Conservation (phyloP, 2,113 vertebrate species). For the Calidris pugnax region DNA sequence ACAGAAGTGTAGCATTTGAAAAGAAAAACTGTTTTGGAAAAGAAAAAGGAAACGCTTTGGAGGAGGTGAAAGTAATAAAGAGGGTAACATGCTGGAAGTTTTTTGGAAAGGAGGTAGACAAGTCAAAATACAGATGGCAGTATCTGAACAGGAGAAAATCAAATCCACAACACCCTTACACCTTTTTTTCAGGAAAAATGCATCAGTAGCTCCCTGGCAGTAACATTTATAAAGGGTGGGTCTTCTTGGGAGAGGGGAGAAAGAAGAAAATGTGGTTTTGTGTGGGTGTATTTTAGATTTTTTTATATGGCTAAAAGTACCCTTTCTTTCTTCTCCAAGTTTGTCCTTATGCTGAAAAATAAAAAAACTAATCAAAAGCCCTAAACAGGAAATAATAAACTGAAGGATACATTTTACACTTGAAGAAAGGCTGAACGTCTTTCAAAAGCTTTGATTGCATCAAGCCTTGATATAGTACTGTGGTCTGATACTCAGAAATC, state of each 20-base stretch:
- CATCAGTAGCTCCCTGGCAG: not conserved
- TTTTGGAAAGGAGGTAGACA: not conserved
- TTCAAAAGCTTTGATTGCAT: not conserved
- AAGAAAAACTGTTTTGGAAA: not conserved
- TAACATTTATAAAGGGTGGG: not conserved
- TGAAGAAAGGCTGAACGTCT: not conserved
- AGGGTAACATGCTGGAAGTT: not conserved
- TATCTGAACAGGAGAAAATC: not conserved
- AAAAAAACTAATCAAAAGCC: not conserved
- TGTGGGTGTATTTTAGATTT: not conserved
- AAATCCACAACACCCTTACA: not conserved
- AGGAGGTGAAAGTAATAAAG: not conserved
- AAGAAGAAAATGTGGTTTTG: not conserved
- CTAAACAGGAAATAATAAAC: not conserved
- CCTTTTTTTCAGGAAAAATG: not conserved
- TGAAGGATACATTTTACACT: not conserved
- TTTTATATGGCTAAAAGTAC: not conserved
- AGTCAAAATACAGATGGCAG: not conserved
- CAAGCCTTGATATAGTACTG: not conserved
- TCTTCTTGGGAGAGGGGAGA: not conserved
- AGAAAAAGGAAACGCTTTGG: not conserved
- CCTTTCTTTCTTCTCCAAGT: not conserved
- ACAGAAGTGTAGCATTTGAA: not conserved
- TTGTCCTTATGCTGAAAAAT: not conserved
- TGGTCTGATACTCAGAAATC: not conserved